Conservation (phyloP, 2,113 vertebrate genomes). For the Microtus oregoni region DNA sequence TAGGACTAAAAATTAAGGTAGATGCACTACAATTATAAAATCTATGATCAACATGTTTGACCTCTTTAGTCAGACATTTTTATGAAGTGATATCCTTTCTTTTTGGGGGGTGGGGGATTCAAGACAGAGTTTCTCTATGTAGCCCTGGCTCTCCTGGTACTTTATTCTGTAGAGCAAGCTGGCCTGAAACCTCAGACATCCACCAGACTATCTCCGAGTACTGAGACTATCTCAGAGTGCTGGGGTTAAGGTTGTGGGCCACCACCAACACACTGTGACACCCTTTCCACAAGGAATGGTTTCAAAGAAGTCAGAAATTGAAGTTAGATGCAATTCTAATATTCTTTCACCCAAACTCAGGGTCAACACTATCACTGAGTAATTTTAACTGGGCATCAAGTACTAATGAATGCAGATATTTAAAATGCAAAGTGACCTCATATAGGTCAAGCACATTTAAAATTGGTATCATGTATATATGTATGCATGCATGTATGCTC, state of each 20-base stretch:
- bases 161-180: neutral
- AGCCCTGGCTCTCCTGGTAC: neutral
- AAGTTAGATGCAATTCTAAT: neutral
- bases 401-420: constrained; percentile 34
- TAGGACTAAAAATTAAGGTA: constrained; percentile 28
- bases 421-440: constrained; percentile 28
- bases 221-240: neutral
- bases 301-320: constrained; percentile 33
- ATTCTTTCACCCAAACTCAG: constrained; percentile 31
- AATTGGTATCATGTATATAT: neutral
- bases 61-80: neutral
- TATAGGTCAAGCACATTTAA: constrained; percentile 5
- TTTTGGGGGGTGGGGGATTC: neutral
- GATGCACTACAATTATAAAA: neutral
- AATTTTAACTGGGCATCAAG: neutral
- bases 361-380: neutral
- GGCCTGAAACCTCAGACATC: neutral
- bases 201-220: neutral
- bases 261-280: neutral
- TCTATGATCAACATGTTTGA: neutral
- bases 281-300: neutral
- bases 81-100: neutral
- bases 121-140: neutral
- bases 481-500: neutral
- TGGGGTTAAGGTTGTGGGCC: neutral